Base-by-base conservation (phyloP, 2,113 vertebrate species). In the Seriola quinqueradiata region DNA sequence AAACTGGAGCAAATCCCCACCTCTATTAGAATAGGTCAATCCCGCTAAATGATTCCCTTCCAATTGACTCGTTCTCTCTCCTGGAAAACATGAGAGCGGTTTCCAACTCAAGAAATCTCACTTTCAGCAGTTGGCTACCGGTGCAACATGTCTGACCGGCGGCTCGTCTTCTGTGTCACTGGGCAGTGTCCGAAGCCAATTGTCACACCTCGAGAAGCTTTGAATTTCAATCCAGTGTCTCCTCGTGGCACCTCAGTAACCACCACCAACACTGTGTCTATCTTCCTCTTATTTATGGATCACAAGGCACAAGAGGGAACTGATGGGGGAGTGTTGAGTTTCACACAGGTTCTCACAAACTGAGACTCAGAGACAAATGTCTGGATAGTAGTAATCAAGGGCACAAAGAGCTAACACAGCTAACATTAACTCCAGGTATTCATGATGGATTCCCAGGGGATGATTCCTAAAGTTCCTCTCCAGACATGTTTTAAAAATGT, bases 141-240 rank as follows among this genome's bases (percentile, higher is more conserved):
- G 54, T 19, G 58, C 11, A 10, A 65, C 70, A 13, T 40, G 67
- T 75, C 72, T 64, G 75, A 64, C 80, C 50, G 69, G 21, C 58
- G 74, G 48, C 75, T 70, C 50, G 1, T 73, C 58, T 73, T 78
- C 68, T 77, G 82, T 81, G 76, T 73, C 83, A 75, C 74, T 42
- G 85, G 81, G 74, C 77, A 60, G 54, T 12, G 21, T 87, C 87
- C 23, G 50, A 52, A 65, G 71, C 77, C 82, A 87, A 55, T 74
- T 71, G 77, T 87, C 80, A 91, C 84, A 76, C 80, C 77, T 48
- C 46, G 55, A 14, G 75, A 81, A 76, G 71, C 74, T 78, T 85
- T 7, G 28, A 73, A 60, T 69, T 76, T 75, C 54, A 82, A 77
- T 61, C n/a, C 67, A 64, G 77, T 60, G 36, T 79, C 64, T 59